Evolutionary conservation across 2,888 invertebrate genomes (phyloP), one percentile per base, ranked within the genome.

Genomic region (Drosophila rellima): DNA sequence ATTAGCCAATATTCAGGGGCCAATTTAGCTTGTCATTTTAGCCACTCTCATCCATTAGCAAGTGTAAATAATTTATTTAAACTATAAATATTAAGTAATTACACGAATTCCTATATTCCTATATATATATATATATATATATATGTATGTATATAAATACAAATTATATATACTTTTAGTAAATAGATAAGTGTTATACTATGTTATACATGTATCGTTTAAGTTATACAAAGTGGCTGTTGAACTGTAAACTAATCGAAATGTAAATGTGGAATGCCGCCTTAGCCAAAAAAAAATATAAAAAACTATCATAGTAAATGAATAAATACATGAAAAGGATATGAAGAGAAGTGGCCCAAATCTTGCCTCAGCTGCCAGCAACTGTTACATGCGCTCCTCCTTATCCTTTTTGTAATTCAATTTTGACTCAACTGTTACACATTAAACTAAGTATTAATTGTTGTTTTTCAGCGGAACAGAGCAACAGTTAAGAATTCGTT

Each of bases 11-110:
- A 42, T 57, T 63, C 63, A 63, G 63, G 62, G 55, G 45, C 56
- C 44, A 45, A 45, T 56, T 18, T 20, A 54, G 54, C 31, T 42
- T 50, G 45, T 57, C 63, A 69, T 40, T 52, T 39, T 75, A 57
- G 72, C 63, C 61, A 48, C 70, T 65, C 79, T 76, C 80, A 62
- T 44, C 20, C 35, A 33, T 65, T 70, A 76, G 76, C 64, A 35
- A 65, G 70, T 69, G 69, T 73, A 74, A 52, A 74, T 78, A 74
- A 64, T 72, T 77, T 72, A 61, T 55, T 61, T 71, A 51, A 74
- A 37, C 39, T 31, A 39, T 29, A 44, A 29, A 18, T 63, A 50
- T 48, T 17, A 47, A 29, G 35, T 51, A 52, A 39, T 37, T 51
- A 57, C 54, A 40, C 61, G 13, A 57, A 79, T 78, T 70, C 75